Percentiles rank a stretch among this genome's conserved stretches.
Conservation (phyloP, 23 tunicate genomes). For the Clavelina lepadiformis region DNA sequence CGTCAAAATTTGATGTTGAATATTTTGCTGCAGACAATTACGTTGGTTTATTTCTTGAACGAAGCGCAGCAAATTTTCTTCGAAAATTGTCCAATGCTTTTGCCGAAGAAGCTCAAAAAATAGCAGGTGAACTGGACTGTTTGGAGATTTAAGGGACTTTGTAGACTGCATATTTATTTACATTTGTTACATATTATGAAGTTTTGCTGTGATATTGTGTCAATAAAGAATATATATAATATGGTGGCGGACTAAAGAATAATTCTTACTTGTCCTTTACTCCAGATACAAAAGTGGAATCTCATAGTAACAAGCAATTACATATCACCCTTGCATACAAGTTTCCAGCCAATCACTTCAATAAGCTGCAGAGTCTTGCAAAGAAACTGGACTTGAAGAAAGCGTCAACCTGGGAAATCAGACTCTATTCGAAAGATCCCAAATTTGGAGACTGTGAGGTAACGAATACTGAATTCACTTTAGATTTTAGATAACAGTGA, state of each 20-base stretch:
- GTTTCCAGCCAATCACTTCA: conserved; percentile 64
- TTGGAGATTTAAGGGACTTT: background rate
- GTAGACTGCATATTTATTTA: too few species aligned
- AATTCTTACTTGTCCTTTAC: too few species aligned
- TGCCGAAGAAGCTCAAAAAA: conserved; percentile 50
- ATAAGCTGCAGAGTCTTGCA: conserved; percentile 64
- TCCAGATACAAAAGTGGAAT: conserved; percentile 53
- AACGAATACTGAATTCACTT: background rate
- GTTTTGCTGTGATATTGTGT: too few species aligned
- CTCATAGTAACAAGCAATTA: conserved; percentile 90
- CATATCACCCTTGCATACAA: conserved; percentile 89
- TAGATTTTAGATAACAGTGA: background rate
- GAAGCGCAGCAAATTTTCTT: conserved; percentile 51
- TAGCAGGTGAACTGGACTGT: conserved; percentile 39
- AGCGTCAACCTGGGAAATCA: conserved; percentile 68
- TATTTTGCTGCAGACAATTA: conserved; percentile 77
- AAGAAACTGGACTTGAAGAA: conserved; percentile 60
- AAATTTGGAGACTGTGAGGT: conserved; percentile 78
- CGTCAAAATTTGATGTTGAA: conserved; percentile 53
- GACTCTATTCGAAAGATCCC: conserved; percentile 78
- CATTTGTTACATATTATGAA: too few species aligned
- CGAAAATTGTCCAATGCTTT: conserved; percentile 66
- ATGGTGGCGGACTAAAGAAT: background rate
- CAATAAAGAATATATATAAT: background rate
- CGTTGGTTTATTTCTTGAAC: conserved; percentile 84